Conservation (phyloP, 2,888 invertebrate genomes). For the Mystacides longicornis region DNA sequence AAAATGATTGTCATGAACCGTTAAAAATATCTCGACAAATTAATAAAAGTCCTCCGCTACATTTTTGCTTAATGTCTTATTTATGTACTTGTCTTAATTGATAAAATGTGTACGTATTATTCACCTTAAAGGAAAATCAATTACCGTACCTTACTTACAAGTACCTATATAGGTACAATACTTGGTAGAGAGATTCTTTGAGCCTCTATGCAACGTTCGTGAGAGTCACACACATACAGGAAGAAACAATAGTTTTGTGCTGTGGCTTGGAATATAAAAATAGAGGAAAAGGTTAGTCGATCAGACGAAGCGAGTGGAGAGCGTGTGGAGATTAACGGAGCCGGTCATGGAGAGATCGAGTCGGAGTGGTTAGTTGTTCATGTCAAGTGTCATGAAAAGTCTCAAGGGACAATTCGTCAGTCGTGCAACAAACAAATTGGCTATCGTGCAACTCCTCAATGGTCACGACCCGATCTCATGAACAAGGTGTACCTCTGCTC, state of each 20-base stretch:
- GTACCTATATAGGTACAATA: not conserved
- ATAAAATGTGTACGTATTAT: not conserved
- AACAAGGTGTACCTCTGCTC: not conserved
- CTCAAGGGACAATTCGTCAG: slow-evolving; percentile 18
- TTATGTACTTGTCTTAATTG: not conserved
- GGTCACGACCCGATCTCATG: slow-evolving; percentile 13
- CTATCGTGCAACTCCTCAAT: slow-evolving; percentile 16
- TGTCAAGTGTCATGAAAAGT: slow-evolving; percentile 19
- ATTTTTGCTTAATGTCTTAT: slow-evolving; percentile 1
- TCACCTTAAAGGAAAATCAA: not conserved
- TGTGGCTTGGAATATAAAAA: no score
- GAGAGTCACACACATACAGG: no score
- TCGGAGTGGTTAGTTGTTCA: slow-evolving; percentile 6
- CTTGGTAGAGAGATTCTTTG: not conserved
- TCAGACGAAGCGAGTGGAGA: not conserved
- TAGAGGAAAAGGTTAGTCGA: not conserved
- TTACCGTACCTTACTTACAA: not conserved
- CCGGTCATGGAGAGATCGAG: not conserved
- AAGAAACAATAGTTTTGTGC: no score
- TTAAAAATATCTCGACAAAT: not conserved
- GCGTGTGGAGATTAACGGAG: not conserved
- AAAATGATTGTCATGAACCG: not conserved
- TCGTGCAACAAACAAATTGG: slow-evolving; percentile 20
- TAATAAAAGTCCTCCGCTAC: not conserved
- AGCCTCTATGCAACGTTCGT: not conserved